Conservation (phyloP, 1,140 invertebrate species). For the Drosophila lacteicornis region DNA sequence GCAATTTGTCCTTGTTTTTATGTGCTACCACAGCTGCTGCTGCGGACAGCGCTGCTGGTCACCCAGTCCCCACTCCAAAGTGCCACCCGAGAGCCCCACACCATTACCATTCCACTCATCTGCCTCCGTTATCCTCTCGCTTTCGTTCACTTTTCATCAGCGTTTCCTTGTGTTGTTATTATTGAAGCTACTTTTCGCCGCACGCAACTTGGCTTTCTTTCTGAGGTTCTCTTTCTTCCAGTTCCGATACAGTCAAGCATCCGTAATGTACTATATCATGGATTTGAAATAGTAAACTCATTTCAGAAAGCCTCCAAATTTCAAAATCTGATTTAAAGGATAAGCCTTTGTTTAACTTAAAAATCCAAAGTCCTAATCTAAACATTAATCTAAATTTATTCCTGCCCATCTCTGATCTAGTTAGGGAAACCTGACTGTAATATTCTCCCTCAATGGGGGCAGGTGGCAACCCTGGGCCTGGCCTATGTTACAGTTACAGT, state of each 20-base stretch:
- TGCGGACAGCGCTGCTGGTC: constrained; percentile 6
- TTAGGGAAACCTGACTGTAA: constrained; percentile 16
- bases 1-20: constrained; percentile 74
- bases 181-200: constrained; percentile 63
- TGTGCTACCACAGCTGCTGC: constrained; percentile 57
- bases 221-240: constrained; percentile 14
- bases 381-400: neutral
- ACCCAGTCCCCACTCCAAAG: constrained; percentile 26
- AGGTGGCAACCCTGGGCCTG: constrained; percentile 47
- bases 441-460: constrained; percentile 18
- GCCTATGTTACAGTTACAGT: constrained; percentile 40
- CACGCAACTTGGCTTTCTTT: constrained; percentile 64
- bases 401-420: neutral
- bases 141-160: constrained; percentile 64
- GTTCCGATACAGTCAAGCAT: constrained; percentile 13
- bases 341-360: too few species aligned
- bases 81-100: constrained; percentile 6
- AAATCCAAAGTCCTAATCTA: too few species aligned
- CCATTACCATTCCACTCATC: constrained; percentile 3
- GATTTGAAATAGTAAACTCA: neutral
- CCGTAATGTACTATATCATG: neutral
- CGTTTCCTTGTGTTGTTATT: constrained; percentile 55
- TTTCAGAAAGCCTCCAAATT: too few species aligned
- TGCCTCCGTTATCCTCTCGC: constrained; percentile 30
- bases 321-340: too few species aligned